Evolutionary conservation across 1,140 invertebrate genomes (phyloP).

Genomic region (Drosophila watanabei): DNA sequence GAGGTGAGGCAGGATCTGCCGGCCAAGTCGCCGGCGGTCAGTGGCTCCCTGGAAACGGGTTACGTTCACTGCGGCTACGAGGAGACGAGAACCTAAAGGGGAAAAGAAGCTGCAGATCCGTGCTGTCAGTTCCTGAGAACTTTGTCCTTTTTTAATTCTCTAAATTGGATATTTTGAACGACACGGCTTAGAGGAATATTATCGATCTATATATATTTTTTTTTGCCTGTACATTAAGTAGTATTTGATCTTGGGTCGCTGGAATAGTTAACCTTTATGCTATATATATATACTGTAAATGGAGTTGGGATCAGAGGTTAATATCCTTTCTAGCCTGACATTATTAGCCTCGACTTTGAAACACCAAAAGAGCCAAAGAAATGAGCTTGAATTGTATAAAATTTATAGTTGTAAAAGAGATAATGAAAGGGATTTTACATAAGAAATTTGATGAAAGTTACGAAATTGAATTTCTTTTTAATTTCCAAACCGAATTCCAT

Average conservation of each 20-base stretch:
- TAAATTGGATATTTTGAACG: neutral
- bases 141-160: neutral
- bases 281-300: neutral
- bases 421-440: neutral
- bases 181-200: constrained; percentile 4
- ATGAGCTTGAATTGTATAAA: neutral
- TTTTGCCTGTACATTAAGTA: constrained; percentile 11
- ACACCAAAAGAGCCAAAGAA: neutral
- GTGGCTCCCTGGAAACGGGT: constrained; percentile 62
- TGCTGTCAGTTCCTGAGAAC: neutral
- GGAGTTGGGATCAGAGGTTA: neutral
- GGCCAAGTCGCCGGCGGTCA: constrained; percentile 59
- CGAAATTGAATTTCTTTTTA: too few species aligned
- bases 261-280: neutral
- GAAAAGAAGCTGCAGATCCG: neutral
- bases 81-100: constrained; percentile 60
- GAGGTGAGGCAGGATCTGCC: constrained; percentile 35
- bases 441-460: too few species aligned
- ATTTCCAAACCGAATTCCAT: neutral
- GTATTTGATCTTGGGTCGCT: constrained; percentile 4
- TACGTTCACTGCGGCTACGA: constrained; percentile 78
- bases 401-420: neutral
- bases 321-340: neutral
- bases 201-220: constrained; percentile 3
- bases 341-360: neutral